phyloP scores from a whole-genome alignment of 2,797 vertebrate genomes.

The Halcyon chelicuti region DNA sequence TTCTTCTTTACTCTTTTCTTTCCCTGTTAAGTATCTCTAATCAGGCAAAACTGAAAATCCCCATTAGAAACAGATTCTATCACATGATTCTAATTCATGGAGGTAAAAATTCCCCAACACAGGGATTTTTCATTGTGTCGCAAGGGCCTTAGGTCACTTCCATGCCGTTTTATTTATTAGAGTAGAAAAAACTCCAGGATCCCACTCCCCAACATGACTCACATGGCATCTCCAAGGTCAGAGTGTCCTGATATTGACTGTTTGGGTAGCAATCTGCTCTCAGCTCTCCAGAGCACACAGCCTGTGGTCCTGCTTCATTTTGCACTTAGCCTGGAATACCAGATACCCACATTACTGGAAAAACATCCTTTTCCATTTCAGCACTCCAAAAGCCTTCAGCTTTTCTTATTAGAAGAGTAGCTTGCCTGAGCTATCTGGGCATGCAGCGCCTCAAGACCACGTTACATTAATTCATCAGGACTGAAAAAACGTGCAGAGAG shows the following conservation, averaged over 20 bases:
- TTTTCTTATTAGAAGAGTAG: background rate
- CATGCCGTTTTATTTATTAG: background rate
- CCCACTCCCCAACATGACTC: background rate
- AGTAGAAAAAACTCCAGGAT: background rate
- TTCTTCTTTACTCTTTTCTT: background rate
- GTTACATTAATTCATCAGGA: background rate
- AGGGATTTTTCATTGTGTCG: conserved; percentile 14
- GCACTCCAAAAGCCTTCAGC: background rate
- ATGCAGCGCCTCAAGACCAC: background rate
- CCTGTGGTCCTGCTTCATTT: background rate
- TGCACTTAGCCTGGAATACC: background rate
- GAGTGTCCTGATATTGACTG: background rate
- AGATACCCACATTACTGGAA: background rate
- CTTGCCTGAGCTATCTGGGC: background rate
- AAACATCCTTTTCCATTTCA: background rate
- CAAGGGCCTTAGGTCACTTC: background rate
- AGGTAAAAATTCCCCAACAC: background rate
- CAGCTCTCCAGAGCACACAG: background rate
- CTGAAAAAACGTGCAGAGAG: background rate
- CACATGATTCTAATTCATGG: conserved; percentile 18
- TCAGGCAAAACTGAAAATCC: conserved; percentile 43
- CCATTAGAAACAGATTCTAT: background rate
- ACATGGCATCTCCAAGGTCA: background rate
- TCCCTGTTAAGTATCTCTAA: background rate
- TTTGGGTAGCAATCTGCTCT: background rate